phyloP scores from a whole-genome alignment of 2,888 invertebrate species.

The Trisateles emortualis region DNA sequence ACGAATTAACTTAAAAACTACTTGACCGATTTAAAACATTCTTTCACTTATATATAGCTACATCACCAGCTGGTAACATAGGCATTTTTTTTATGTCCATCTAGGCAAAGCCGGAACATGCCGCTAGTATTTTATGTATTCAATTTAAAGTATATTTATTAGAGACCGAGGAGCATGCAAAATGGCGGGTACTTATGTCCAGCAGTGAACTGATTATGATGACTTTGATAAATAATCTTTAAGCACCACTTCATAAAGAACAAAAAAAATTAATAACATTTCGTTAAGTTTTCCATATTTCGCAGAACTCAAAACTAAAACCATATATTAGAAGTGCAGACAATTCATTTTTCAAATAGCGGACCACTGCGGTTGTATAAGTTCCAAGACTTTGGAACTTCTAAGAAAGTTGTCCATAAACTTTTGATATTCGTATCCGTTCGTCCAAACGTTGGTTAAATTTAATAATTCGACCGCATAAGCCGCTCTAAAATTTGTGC shows the following conservation, averaged over 20 bases:
- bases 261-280: slow-evolving; percentile 39
- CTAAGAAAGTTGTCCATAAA: slow-evolving; percentile 67
- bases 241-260: neutral
- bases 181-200: no score
- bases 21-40: no score
- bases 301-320: slow-evolving; percentile 67
- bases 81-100: no score
- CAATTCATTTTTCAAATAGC: slow-evolving; percentile 85
- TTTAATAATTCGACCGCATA: slow-evolving; percentile 69
- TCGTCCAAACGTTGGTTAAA: slow-evolving; percentile 66
- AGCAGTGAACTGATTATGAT: no score
- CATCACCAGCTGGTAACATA: no score
- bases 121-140: no score
- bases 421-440: slow-evolving; percentile 78
- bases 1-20: no score
- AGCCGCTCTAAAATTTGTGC: slow-evolving; percentile 46
- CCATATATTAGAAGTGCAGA: slow-evolving; percentile 82
- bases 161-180: no score
- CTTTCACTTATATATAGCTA: no score
- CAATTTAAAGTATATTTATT: no score
- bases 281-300: slow-evolving; percentile 66
- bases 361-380: slow-evolving; percentile 61
- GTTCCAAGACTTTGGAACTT: slow-evolving; percentile 70
- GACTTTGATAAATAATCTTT: neutral
- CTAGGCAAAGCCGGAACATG: no score